Percentiles rank a stretch among this genome's conserved stretches.
These are phyloP conservation scores for Plecotus auritus DNA, from an alignment of 2,113 vertebrate genomes.

Conservation along the genomic window DNA sequence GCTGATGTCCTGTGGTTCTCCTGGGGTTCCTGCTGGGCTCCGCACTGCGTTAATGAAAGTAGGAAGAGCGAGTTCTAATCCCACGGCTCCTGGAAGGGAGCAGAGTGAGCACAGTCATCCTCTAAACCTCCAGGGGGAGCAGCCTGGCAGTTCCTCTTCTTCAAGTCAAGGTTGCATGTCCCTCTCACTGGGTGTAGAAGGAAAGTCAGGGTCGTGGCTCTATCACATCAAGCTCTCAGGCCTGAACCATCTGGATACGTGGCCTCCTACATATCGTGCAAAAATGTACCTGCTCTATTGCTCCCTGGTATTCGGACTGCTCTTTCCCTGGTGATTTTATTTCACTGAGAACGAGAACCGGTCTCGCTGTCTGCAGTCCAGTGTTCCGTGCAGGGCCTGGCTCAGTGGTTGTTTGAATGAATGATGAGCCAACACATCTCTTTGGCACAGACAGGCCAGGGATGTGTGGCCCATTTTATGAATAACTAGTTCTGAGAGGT, in stretches of 20 bases:
- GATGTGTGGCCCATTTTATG: background rate
- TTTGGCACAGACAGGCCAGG: background rate
- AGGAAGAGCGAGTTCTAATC: no score
- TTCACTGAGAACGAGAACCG: background rate
- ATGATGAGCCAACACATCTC: background rate
- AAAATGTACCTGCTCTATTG: fast-evolving
- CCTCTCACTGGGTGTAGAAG: background rate
- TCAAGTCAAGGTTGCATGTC: background rate
- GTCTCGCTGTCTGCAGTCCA: background rate
- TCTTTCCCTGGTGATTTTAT: background rate
- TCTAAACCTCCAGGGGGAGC: background rate
- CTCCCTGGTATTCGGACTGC: background rate
- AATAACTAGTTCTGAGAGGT: background rate
- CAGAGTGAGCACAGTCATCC: no score
- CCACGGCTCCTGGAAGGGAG: background rate
- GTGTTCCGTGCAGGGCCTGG: background rate
- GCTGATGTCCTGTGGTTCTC: background rate
- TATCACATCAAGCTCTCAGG: background rate
- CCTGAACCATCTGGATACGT: background rate
- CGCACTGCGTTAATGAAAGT: no score
- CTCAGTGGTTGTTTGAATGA: background rate
- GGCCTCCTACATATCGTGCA: background rate
- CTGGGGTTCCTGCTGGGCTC: background rate
- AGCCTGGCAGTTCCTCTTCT: background rate
- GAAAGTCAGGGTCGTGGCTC: background rate